Evolutionary conservation across 92 coral and sea anemone species (phyloP), one percentile per base, ranked within the genome.

Genomic region (Palythoa caribaeorum): DNA sequence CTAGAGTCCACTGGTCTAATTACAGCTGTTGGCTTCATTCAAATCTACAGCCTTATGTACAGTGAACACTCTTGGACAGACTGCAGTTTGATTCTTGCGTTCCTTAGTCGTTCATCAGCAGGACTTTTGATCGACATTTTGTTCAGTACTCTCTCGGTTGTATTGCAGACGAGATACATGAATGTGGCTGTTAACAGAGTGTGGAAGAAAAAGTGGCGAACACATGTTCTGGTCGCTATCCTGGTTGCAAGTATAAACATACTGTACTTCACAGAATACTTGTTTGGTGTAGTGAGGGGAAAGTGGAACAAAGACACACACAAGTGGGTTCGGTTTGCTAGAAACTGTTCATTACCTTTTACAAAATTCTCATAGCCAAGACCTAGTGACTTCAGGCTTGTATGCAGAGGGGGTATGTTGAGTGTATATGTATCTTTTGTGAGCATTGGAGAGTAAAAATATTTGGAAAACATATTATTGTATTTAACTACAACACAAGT

Each of bases 1-100:
- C 86, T 88, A 20, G 98, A 96, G 71, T 80, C 91, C 2, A 90
- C 93, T 11, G 91, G 90, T 3, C 73, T 94, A 36, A 84, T 94
- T 11, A 37, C 91, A 4, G 95, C 92, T 5, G 89, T 94, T 21
- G 93, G 94, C 9, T 94, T 85, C 76, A 92, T 83, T 38, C 89
- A 90, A 2, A 54, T 94, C 28, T 90, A 90, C 52, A 84, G 65
- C 69, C 90, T 90, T 40, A 85, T 88, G 89, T 92, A 92, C 90
- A 89, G 76, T 5, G 88, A 90, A 63, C 69, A 60, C 11, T 63
- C 93, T 28, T 89, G 68, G 71, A 88, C 91, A 13, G 78, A 79
- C 68, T 72, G 71, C 37, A 38, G 40, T 35, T 83, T 76, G 44
- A 15, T 92, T 35, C 44, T 38, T 16, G 80, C 68, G 38, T 89